Evolutionary conservation across 2,888 invertebrate species (phyloP), one percentile per base, ranked within the genome.

Genomic region (Chaitophorus viminalis): DNA sequence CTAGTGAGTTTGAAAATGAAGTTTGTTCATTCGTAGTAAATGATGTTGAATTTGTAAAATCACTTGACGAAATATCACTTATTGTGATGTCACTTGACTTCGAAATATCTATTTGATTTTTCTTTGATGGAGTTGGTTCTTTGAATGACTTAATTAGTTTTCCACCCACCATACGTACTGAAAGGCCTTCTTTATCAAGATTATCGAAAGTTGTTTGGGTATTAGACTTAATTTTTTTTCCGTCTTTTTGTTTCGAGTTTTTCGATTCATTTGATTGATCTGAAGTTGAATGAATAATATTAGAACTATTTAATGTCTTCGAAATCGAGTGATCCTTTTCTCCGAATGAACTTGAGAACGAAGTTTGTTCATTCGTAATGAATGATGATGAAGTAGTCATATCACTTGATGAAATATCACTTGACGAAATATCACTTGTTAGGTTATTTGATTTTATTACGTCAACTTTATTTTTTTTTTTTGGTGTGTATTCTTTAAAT

Each of bases 111-210:
- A 17, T 8, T 14, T 4, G 3, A 18, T 74, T 72, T 60, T 60
- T 79, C 9, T 86, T 86, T 0, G 79, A 25, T 2, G 33, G 5
- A 6, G 39, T 78, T 54, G 87, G 82, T 65, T 82, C 88, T 3
- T 79, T 82, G 2, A 82, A 89, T 29, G 84, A 82, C 46, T 89
- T 89, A 18, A 90, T 89, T 39, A 90, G 82, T 89, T 89, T 90
- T 82, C 89, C 89, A 29, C 89, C 90, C 8, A 90, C 89, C 89
- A 89, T 90, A 52, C 87, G 89, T 21, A 89, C 89, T 0, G 83
- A 36, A 0, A 78, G 31, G 0, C 83, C 78, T 77, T 82, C 88
- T 31, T 79, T 60, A 3, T 79, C 60, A 29, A 78, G 21, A 29
- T 21, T 65, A 39, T 81, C 72, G 33, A 36, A 25, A 1, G 29